Conservation (phyloP, 2,888 invertebrate species). For the Palloptera scutellata region DNA sequence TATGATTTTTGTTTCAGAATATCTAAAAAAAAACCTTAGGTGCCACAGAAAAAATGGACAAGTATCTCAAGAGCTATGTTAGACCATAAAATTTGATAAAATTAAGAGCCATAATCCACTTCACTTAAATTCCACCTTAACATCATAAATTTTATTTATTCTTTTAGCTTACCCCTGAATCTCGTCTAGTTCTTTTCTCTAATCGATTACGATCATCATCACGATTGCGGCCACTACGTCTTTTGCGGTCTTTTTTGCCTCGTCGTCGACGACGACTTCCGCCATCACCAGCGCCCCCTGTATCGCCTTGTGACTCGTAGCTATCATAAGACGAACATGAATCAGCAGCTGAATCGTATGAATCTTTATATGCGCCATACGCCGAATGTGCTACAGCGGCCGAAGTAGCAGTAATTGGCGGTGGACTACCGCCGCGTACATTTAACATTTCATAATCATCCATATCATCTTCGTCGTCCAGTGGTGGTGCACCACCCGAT, state of each 20-base stretch:
- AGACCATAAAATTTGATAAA: too few relatives aligned
- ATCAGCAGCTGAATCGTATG: conserved; percentile 68
- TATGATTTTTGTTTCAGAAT: too few relatives aligned
- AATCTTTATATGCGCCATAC: conserved; percentile 50
- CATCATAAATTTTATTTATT: too few relatives aligned
- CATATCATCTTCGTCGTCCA: conserved; percentile 65
- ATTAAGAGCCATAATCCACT: too few relatives aligned
- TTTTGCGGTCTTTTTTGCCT: conserved; percentile 59
- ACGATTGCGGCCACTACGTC: conserved; percentile 65
- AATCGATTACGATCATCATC: conserved; percentile 65
- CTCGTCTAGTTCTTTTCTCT: conserved; percentile 67
- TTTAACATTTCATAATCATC: conserved; percentile 85
- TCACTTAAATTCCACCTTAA: too few relatives aligned
- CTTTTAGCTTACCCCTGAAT: conserved; percentile 66
- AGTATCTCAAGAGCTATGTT: too few relatives aligned
- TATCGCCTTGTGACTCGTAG: conserved; percentile 60
- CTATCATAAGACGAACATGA: conserved; percentile 68
- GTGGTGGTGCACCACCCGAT: conserved; percentile 60
- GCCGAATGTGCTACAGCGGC: conserved; percentile 42
- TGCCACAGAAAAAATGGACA: too few relatives aligned
- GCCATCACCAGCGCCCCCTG: conserved; percentile 38
- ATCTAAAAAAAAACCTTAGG: too few relatives aligned
- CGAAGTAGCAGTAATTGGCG: conserved; percentile 27
- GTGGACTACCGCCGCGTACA: conserved; percentile 79
- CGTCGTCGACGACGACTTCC: conserved; percentile 64